These are phyloP conservation scores for Lacanobia oleracea DNA, from an alignment of 2,888 invertebrate species.

Conservation along the genomic window DNA sequence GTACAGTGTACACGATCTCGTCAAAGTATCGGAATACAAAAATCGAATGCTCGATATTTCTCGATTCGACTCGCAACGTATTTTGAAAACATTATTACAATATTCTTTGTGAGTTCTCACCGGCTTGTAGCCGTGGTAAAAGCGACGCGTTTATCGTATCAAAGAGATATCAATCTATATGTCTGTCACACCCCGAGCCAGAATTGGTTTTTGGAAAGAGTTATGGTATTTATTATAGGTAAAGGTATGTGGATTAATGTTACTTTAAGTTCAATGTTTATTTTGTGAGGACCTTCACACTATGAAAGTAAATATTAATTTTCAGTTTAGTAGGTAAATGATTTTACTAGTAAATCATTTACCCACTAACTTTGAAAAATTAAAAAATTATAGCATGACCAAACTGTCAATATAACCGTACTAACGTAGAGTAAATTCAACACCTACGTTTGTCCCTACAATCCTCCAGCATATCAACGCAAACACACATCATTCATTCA, in stretches of 20 bases:
- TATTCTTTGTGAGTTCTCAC: constrained; percentile 38
- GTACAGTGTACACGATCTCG: constrained; percentile 12
- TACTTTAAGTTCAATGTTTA: background rate
- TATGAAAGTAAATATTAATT: background rate
- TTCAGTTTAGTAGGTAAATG: background rate
- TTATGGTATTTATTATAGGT: background rate
- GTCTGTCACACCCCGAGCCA: constrained; percentile 23
- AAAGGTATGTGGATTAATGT: background rate
- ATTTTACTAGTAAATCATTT: too few species aligned
- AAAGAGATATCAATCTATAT: constrained; percentile 51
- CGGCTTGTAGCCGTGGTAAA: constrained; percentile 19
- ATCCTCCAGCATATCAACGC: background rate
- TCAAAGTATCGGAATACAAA: constrained; percentile 48
- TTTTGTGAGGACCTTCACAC: background rate
- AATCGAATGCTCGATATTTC: constrained; percentile 44
- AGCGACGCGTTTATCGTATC: constrained; percentile 32
- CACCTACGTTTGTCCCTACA: background rate
- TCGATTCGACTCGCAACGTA: constrained; percentile 7
- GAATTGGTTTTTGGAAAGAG: constrained; percentile 10
- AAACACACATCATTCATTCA: background rate
- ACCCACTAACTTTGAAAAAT: too few species aligned
- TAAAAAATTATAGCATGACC: too few species aligned
- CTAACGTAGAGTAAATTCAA: constrained; percentile 4
- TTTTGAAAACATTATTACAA: constrained; percentile 33
- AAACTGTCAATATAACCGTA: background rate